phyloP scores from a whole-genome alignment of 2,797 vertebrate species.

The Cuculus canorus region DNA sequence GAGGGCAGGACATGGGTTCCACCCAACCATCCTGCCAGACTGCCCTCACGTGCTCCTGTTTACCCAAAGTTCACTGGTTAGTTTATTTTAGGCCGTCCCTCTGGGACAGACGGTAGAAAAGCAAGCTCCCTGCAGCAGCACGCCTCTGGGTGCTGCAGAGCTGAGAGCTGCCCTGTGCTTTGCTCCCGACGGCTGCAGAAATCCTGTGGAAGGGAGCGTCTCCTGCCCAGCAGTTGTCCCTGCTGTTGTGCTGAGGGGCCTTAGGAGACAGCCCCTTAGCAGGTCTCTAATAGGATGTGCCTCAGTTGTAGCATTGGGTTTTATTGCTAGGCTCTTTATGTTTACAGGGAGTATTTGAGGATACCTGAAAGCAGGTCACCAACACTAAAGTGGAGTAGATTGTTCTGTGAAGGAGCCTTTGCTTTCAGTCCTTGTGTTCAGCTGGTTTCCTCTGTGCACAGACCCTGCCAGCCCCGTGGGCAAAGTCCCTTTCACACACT shows the following conservation, averaged over 20 bases:
- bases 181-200: not conserved
- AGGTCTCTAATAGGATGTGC: not conserved
- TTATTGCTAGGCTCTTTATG: not conserved
- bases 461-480: not conserved
- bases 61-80: not conserved
- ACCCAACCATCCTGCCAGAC: not conserved
- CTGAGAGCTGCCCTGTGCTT: not conserved
- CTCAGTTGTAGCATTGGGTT: not conserved
- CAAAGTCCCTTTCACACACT: not conserved
- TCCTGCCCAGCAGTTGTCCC: not conserved
- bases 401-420: not conserved
- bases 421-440: not conserved
- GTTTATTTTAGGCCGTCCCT: not conserved
- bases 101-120: not conserved
- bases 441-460: not conserved
- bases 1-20: not conserved
- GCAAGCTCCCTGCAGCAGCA: not conserved
- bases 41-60: not conserved
- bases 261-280: not conserved
- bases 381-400: not conserved
- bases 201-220: not conserved
- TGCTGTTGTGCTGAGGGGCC: not conserved
- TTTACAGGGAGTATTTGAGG: not conserved
- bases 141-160: not conserved
- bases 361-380: not conserved